Evolutionary conservation across 1,140 invertebrate species (phyloP).

Genomic region (Nebria ingens): DNA sequence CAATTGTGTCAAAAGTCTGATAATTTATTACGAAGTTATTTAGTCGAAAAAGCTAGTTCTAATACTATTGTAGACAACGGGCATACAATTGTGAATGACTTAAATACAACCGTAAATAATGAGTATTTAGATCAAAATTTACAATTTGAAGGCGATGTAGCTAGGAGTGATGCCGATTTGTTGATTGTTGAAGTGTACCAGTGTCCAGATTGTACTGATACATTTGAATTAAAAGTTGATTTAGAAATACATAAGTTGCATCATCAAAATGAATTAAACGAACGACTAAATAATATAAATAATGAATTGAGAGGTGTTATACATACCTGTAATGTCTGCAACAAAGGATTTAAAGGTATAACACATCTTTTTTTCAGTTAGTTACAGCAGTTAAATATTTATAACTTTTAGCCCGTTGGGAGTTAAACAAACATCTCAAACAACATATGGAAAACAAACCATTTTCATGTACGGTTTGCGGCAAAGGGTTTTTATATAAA

Average conservation of each 20-base stretch:
- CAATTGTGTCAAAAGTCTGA: conserved; percentile 4
- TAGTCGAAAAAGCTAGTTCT: not conserved
- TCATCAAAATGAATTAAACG: not conserved
- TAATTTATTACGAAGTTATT: not conserved
- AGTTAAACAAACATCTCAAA: conserved; percentile 4
- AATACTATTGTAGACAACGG: too few species aligned
- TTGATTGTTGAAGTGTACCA: not conserved
- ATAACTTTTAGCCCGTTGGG: not conserved
- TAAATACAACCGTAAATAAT: not conserved
- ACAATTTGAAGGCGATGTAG: not conserved
- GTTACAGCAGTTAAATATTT: not conserved
- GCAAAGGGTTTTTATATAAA: not conserved
- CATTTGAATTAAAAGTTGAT: conserved; percentile 4
- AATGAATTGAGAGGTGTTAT: not conserved
- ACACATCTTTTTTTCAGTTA: not conserved
- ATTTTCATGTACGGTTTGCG: not conserved
- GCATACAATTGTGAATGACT: too few species aligned
- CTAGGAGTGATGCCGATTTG: not conserved
- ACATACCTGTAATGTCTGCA: not conserved
- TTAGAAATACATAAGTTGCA: conserved; percentile 1
- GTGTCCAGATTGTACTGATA: not conserved
- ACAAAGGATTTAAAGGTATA: conserved; percentile 4
- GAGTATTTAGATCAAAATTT: not conserved
- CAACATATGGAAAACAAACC: not conserved
- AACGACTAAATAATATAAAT: too few species aligned